Percentiles rank a stretch among this genome's conserved stretches.
phyloP scores from a whole-genome alignment of 1,140 invertebrate genomes.

The Zophobas atratus region DNA sequence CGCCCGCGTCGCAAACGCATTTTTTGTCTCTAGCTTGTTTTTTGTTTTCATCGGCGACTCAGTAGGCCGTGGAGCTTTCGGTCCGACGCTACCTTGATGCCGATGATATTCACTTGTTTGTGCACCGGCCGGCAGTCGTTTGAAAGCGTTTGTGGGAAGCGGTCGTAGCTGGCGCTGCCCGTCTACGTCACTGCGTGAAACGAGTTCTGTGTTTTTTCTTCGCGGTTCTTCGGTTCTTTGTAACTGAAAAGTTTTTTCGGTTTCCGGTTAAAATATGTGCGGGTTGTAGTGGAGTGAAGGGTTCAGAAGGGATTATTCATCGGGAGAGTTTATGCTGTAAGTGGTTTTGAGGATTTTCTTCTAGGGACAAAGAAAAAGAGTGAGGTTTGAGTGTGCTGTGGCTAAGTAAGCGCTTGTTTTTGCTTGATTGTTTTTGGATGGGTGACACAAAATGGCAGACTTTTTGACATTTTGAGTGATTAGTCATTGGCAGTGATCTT shows the following conservation, averaged over 20 bases:
- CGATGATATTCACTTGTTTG: conserved; percentile 40
- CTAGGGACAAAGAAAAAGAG: no score
- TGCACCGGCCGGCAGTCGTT: conserved; percentile 37
- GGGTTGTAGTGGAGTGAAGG: no score
- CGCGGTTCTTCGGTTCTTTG: not conserved
- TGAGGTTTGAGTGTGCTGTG: no score
- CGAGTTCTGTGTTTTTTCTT: conserved; percentile 12
- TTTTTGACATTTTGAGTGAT: no score
- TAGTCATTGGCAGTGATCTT: no score
- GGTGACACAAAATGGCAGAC: no score
- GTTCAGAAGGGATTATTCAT: no score
- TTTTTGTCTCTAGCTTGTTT: not conserved
- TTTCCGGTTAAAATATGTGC: not conserved
- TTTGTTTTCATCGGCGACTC: conserved; percentile 25
- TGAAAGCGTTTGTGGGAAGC: conserved; percentile 19
- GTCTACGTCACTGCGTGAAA: not conserved
- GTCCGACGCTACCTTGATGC: conserved; percentile 28
- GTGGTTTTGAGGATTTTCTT: no score
- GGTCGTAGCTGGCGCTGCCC: conserved; percentile 9
- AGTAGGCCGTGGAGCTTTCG: conserved; percentile 32
- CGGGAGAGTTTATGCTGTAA: no score
- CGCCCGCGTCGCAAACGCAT: conserved; percentile 13
- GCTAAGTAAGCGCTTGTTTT: no score
- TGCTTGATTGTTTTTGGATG: no score
- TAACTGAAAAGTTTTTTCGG: not conserved